Evolutionary conservation across 2,797 vertebrate species (phyloP), one percentile per base, ranked within the genome.

Genomic region (Myripristis murdjan): DNA sequence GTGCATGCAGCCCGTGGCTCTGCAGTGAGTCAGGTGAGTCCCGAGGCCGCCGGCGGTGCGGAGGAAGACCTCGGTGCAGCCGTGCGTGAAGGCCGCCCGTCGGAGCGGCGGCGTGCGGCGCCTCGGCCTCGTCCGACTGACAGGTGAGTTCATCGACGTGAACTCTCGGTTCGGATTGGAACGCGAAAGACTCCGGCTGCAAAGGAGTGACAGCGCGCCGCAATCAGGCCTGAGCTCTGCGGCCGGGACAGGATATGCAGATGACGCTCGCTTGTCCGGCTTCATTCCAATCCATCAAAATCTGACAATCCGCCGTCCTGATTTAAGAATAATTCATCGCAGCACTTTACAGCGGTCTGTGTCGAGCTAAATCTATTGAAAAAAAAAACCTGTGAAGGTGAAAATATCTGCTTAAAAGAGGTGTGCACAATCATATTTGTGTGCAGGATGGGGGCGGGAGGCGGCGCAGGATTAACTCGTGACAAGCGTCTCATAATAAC

Each of bases 401-500:
- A 11, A 81, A 67, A 75, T 59, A 55, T 66, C n/a, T 31, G 28
- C 28, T 5, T 28, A 31, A 31, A 31, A 31, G 35, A 74, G 56
- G 70, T 73, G 71, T 69, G 37, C 51, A 57, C 22, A 62, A 47
- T 70, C 43, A 84, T 73, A 72, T 82, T 71, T 81, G 81, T 2
- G 44, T 48, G 73, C 39, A 52, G 48, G 37, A n/a, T n/a, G n/a
- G n/a, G n/a, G n/a, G n/a, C n/a, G n/a, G n/a, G n/a, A n/a, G n/a
- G n/a, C n/a, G n/a, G n/a, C n/a, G n/a, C n/a, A 39, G 70, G 76
- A 82, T 87, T 86, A 80, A 65, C 62, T 70, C 26, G 39, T 73
- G 68, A 85, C 79, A 73, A 74, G 46, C 47, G 64, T 78, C 71
- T 78, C 68, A 80, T 82, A 76, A 81, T 75, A 69, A 79, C 57